Evolutionary conservation across 2,113 vertebrate genomes (phyloP).

Genomic region (Gobiocypris rarus): DNA sequence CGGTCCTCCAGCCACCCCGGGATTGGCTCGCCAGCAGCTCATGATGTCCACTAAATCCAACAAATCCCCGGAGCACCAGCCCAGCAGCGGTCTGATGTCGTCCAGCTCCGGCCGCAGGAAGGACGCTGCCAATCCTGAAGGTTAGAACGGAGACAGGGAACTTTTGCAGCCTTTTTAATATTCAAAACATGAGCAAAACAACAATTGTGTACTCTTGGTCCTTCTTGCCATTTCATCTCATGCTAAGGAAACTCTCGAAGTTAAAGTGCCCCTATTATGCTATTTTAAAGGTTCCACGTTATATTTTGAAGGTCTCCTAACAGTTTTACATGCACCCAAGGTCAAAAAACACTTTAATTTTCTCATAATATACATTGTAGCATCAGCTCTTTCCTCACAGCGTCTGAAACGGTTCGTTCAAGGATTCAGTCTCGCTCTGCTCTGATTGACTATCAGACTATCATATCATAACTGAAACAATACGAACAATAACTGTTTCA

Average conservation of each 20-base stretch:
- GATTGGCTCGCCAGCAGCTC: conserved; percentile 91
- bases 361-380: too few relatives aligned
- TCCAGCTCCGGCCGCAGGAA: conserved; percentile 93
- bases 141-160: conserved; percentile 68
- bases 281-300: too few relatives aligned
- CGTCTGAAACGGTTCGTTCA: too few relatives aligned
- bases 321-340: too few relatives aligned
- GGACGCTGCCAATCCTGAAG: conserved; percentile 90
- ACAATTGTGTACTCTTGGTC: not conserved
- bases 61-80: conserved; percentile 95
- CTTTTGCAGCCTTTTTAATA: not conserved
- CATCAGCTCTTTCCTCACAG: too few relatives aligned
- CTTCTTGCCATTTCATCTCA: not conserved
- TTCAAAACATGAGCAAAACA: not conserved
- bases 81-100: conserved; percentile 85
- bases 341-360: too few relatives aligned
- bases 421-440: too few relatives aligned
- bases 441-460: too few relatives aligned
- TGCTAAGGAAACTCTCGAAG: not conserved
- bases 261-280: too few relatives aligned
- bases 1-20: conserved; percentile 81
- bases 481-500: too few relatives aligned
- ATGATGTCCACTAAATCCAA: conserved; percentile 94
- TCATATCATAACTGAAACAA: too few relatives aligned
- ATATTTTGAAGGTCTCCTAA: too few relatives aligned